Percentiles rank a stretch among this genome's conserved stretches.
These are phyloP conservation scores for Salvelinus namaycush DNA, from an alignment of 2,113 vertebrate species.

Conservation along the genomic window DNA sequence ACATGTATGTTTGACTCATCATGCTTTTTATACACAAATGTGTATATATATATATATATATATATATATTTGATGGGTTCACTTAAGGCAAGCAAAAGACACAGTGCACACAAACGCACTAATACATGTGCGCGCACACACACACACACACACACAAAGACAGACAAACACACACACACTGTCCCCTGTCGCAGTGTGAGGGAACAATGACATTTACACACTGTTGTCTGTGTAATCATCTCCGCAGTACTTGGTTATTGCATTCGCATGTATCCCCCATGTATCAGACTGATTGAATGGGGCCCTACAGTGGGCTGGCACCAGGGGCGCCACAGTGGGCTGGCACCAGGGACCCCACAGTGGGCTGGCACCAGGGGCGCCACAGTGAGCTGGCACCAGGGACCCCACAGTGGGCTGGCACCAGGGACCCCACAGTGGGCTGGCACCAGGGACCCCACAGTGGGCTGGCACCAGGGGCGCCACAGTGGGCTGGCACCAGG, in stretches of 20 bases:
- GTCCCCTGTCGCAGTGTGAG: conserved; percentile 42
- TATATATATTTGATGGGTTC: not conserved
- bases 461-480: too few species aligned
- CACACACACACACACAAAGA: too few species aligned
- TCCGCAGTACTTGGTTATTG: conserved; percentile 39
- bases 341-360: too few species aligned
- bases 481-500: conserved; percentile 26
- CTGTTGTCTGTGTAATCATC: conserved; percentile 33
- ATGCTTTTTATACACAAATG: conserved; percentile 1
- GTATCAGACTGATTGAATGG: conserved; percentile 66
- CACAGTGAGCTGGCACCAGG: conserved; percentile 64
- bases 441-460: too few species aligned
- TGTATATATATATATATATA: not conserved
- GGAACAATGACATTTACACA: conserved; percentile 63
- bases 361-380: too few species aligned
- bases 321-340: too few species aligned
- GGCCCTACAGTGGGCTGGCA: too few species aligned
- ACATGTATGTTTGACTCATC: not conserved
- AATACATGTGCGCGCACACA: too few species aligned
- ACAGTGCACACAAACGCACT: not conserved
- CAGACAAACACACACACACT: too few species aligned
- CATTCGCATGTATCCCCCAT: conserved; percentile 49
- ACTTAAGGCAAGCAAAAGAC: not conserved
- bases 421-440: too few species aligned
- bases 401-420: conserved; percentile 21